These are phyloP conservation scores for Acipenser oxyrinchus DNA, from an alignment of 2,797 vertebrate species.

Conservation along the genomic window DNA sequence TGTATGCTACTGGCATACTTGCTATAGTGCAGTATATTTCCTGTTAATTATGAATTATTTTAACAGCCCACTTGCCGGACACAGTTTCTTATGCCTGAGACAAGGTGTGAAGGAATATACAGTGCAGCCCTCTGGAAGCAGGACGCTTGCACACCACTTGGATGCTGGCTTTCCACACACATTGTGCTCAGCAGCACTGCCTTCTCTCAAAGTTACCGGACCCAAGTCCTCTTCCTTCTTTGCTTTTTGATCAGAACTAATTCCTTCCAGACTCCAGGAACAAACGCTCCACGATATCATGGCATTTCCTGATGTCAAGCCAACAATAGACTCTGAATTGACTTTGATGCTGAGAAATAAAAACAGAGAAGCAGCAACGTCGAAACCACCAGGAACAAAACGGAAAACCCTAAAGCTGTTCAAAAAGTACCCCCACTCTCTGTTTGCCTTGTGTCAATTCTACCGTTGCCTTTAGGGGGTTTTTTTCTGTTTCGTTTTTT, in stretches of 20 bases:
- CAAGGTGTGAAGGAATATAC: too few species aligned
- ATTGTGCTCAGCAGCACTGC: neutral
- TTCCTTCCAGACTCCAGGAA: conserved; percentile 31
- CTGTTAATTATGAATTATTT: conserved; percentile 9
- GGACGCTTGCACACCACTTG: conserved; percentile 2
- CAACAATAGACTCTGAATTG: conserved; percentile 10
- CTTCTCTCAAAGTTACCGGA: conserved; percentile 1
- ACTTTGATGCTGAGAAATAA: conserved; percentile 7
- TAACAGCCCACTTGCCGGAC: neutral
- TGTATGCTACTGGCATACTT: neutral
- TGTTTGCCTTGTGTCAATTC: neutral
- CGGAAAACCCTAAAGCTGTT: neutral
- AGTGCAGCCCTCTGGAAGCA: too few species aligned
- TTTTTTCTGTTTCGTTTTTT: neutral
- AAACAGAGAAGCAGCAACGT: neutral
- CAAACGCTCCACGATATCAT: conserved; percentile 1
- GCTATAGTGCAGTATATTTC: neutral
- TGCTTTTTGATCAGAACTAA: conserved; percentile 34
- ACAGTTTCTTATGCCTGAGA: conserved; percentile 2
- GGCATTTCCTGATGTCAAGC: conserved; percentile 6
- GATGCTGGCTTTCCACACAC: neutral
- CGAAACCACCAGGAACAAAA: too few species aligned
- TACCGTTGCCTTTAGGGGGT: neutral
- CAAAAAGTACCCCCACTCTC: neutral
- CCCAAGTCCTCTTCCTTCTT: conserved; percentile 6